Evolutionary conservation across 2,888 invertebrate species (phyloP).

Genomic region (Habrosyne pyritoides): DNA sequence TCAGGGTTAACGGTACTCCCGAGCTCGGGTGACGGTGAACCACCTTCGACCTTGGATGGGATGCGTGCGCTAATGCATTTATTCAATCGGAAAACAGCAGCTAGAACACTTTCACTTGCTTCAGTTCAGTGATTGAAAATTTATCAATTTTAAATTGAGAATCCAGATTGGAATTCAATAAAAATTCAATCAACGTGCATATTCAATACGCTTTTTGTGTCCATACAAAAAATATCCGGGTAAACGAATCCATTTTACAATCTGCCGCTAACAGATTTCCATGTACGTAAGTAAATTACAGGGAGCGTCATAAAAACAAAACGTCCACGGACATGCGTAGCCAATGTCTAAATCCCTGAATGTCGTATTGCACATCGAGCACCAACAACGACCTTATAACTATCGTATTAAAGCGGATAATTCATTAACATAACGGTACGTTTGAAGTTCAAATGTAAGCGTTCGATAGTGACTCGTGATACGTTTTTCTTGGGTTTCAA

Average conservation of each 20-base stretch:
- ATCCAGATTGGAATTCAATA: not conserved
- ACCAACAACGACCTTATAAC: constrained; percentile 59
- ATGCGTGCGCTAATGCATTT: constrained; percentile 60
- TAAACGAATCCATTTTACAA: constrained; percentile 15
- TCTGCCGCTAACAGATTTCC: constrained; percentile 15
- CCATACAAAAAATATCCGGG: not conserved
- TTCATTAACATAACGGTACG: constrained; percentile 54
- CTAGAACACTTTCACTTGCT: constrained; percentile 6
- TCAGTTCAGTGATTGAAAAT: not conserved
- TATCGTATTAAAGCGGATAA: constrained; percentile 68
- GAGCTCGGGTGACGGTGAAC: constrained; percentile 71
- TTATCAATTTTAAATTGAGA: not conserved
- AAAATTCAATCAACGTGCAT: not conserved
- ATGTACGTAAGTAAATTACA: constrained; percentile 36
- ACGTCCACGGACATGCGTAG: constrained; percentile 76
- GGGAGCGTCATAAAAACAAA: constrained; percentile 57
- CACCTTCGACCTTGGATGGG: constrained; percentile 78
- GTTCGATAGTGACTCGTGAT: constrained; percentile 63
- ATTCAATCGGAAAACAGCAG: constrained; percentile 23
- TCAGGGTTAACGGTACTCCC: constrained; percentile 82
- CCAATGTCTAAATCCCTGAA: constrained; percentile 55
- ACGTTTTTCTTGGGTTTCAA: constrained; percentile 67
- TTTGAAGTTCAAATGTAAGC: constrained; percentile 42
- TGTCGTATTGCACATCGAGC: constrained; percentile 53
- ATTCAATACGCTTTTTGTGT: not conserved